Base-by-base conservation (phyloP, 2,113 vertebrate genomes). In the Himantopus leucocephalus region DNA sequence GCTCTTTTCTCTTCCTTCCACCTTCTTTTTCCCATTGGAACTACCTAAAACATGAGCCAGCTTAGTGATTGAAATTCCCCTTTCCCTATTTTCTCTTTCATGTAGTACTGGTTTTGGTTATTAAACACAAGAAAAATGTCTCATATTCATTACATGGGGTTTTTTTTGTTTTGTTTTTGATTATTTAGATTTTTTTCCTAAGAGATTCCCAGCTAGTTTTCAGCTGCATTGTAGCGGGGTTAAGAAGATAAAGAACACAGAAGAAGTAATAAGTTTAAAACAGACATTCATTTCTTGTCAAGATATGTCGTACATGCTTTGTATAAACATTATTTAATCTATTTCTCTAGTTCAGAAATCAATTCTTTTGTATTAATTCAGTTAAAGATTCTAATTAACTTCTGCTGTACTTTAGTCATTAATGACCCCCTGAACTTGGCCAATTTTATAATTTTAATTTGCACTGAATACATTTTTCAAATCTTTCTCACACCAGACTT, bases 101-200 rank as follows among this genome's bases (percentile, higher is more conserved):
- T 19, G 8, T 37, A 12, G 4, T 39, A 79, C 6, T 3, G 30
- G 34, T 91, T 86, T 48, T 56, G 2, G 2, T 47, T 80, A 63
- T 45, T 67, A 89, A 91, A 45, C 19, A 76, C 4, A 55, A n/a
- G 29, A 59, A 84, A 52, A 37, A 37, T 37, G 0, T 50, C 37
- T 60, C 26, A 21, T 37, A 39, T 63, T 83, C 20, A 73, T 72
- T 30, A 47, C 41, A 3, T 21, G 8, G 0, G 15, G 12, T 55
- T 71, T 63, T 29, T 35, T 47, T 0, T 12, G 10, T 43, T 60
- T 6, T n/a, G 21, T 6, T 56, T 35, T 35, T 30, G 3, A 0
- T 6, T 39, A 53, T 60, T 78, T 48, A 67, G 2, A 41, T 60
- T 73, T 21, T 35, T 70, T n/a, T 77, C 12, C 10, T 59, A 26